Percentiles rank a stretch among this genome's conserved stretches.
Evolutionary conservation across 1,140 invertebrate genomes (phyloP).

Genomic region (Andricus grossulariae): DNA sequence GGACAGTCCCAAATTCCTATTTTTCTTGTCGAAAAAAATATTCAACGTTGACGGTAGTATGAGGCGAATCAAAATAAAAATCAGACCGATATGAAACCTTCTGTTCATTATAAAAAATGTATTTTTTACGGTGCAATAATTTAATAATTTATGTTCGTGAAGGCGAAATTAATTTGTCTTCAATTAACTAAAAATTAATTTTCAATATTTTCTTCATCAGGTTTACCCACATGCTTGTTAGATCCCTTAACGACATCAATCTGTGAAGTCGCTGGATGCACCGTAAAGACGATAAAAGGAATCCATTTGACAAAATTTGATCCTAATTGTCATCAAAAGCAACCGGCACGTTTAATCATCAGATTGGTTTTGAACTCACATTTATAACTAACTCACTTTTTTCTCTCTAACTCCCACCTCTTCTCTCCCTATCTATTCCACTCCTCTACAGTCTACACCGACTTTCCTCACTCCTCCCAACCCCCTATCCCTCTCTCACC

Average conservation of each 20-base stretch:
- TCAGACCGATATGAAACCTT: not conserved
- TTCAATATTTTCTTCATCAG: conserved; percentile 33
- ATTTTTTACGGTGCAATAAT: not conserved
- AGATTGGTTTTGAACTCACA: not conserved
- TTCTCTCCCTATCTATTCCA: too few relatives aligned
- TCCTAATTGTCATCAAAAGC: conserved; percentile 44
- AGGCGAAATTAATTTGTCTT: not conserved
- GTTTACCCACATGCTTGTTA: conserved; percentile 49
- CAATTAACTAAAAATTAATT: not conserved
- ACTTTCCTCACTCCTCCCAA: too few relatives aligned
- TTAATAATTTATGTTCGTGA: not conserved
- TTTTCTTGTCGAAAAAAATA: too few relatives aligned
- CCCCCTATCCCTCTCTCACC: too few relatives aligned
- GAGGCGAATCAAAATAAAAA: too few relatives aligned
- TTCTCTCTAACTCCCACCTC: too few relatives aligned
- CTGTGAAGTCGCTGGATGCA: conserved; percentile 42
- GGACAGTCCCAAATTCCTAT: too few relatives aligned
- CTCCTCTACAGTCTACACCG: too few relatives aligned
- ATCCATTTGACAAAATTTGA: conserved; percentile 42
- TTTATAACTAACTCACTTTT: too few relatives aligned
- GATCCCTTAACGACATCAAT: conserved; percentile 45
- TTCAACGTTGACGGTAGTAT: too few relatives aligned
- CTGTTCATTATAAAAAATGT: not conserved
- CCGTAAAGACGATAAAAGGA: conserved; percentile 41
- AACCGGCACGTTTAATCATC: conserved; percentile 41